Evolutionary conservation across 1,140 invertebrate genomes (phyloP).

Genomic region (Conus ventricosus): DNA sequence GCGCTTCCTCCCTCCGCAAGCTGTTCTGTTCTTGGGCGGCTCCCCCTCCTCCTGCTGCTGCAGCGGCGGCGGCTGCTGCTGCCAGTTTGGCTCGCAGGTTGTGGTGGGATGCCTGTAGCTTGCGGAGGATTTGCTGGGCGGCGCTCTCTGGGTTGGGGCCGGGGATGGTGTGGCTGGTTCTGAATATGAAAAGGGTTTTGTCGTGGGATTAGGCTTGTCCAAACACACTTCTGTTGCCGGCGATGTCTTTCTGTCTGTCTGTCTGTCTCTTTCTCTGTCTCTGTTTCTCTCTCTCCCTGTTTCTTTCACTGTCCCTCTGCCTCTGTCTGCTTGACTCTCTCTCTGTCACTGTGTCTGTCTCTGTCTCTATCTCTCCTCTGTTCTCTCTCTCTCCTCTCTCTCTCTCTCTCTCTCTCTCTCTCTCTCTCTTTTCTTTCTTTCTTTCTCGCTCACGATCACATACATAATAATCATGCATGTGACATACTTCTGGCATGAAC

Average conservation of each 20-base stretch:
- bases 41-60: not conserved
- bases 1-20: slow-evolving; percentile 18
- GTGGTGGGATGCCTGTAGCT: slow-evolving; percentile 16
- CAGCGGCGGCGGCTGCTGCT: not conserved
- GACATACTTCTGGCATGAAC: not conserved
- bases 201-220: too few species aligned
- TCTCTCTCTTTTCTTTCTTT: not conserved
- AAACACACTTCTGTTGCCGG: not conserved
- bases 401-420: not conserved
- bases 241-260: not conserved
- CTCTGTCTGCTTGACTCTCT: not conserved
- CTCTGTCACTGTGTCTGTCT: not conserved
- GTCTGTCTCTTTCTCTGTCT: not conserved
- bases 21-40: not conserved
- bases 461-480: not conserved
- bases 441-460: not conserved
- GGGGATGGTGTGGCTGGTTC: not conserved
- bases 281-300: not conserved
- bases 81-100: not conserved
- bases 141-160: not conserved
- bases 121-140: slow-evolving; percentile 10
- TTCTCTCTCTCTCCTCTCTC: not conserved
- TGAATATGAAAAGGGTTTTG: too few species aligned
- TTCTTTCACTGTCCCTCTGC: not conserved
- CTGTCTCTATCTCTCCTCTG: not conserved